Evolutionary conservation across 1,140 invertebrate species (phyloP), one percentile per base, ranked within the genome.

Genomic region (Diorhabda sublineata): DNA sequence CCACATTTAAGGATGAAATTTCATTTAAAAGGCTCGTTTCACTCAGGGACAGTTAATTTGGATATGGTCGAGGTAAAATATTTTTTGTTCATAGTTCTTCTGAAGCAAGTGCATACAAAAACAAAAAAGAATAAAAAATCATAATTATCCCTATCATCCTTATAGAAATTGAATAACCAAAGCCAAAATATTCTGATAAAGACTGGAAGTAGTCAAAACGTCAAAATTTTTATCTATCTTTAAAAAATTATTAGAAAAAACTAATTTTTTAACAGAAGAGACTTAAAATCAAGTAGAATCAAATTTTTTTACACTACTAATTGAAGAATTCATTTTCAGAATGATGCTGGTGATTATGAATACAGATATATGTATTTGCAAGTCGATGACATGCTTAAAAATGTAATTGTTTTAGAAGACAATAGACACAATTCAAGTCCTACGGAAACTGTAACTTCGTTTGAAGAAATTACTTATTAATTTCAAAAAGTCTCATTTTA

Each of bases 1-100:
- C 88, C 90, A 73, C 89, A 91, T 76, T 88, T 97, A 83, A 87
- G 92, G 74, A 94, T 97, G 89, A 88, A 90, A 78, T 97, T 97
- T 83, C 94, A 96, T 78, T 86, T 97, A 52, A 89, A 95, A 84
- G 95, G 95, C 42, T 82, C 86, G 45, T 84, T 90, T 67, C 89
- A 89, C 72, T 90, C 89, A 74, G 95, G 87, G 5, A 93, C 92
- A 64, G 95, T 92, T 5, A 87, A 94, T 77, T 85, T 96, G 71
- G 95, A 97, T 85, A 90, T 94, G 79, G 86, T 88, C 80, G 88
- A 94, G 85, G 94, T 96, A 83, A 81, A 60, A 52, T 52, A 52
- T 52, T 52, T 52, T 52, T 52, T 6, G 45, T 52, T 52, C 5
- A 6, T 52, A 8, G 6, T 2, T n/a, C 47, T 8, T 2, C n/a